Conservation (phyloP, 2,888 invertebrate species). For the Agonopterix arenella region DNA sequence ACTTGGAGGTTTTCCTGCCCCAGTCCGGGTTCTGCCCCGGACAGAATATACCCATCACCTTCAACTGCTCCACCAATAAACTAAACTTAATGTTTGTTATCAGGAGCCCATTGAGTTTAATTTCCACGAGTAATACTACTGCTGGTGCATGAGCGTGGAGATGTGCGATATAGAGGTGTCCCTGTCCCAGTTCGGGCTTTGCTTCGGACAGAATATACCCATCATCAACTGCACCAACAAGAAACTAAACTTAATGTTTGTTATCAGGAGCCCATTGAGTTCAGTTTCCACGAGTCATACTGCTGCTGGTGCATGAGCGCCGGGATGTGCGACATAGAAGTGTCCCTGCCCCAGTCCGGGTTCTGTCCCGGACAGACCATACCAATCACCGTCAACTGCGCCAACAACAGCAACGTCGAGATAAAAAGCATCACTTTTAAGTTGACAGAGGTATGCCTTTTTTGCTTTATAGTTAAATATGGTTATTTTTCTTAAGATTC, state of each 20-base stretch:
- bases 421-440: slow-evolving; percentile 76
- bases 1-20: slow-evolving; percentile 66
- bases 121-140: slow-evolving; percentile 81
- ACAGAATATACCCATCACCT: slow-evolving; percentile 82
- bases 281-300: slow-evolving; percentile 80
- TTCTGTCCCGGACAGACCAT: slow-evolving; percentile 84
- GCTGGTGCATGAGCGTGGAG: slow-evolving; percentile 54
- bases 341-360: slow-evolving; percentile 79
- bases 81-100: slow-evolving; percentile 17
- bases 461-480: not conserved
- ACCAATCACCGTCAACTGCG: slow-evolving; percentile 80
- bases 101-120: slow-evolving; percentile 80
- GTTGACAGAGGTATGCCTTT: slow-evolving; percentile 69
- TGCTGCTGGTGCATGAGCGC: slow-evolving; percentile 71
- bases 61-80: slow-evolving; percentile 81
- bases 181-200: slow-evolving; percentile 82
- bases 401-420: slow-evolving; percentile 81
- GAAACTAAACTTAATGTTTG: slow-evolving; percentile 27
- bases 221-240: slow-evolving; percentile 81
- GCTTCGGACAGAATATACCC: slow-evolving; percentile 83
- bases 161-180: slow-evolving; percentile 36
- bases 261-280: slow-evolving; percentile 77
- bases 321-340: slow-evolving; percentile 36
- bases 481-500: too few species aligned
- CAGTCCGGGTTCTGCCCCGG: slow-evolving; percentile 84